Conservation (phyloP, 1,140 invertebrate genomes). For the Leptoteleia sp. region DNA sequence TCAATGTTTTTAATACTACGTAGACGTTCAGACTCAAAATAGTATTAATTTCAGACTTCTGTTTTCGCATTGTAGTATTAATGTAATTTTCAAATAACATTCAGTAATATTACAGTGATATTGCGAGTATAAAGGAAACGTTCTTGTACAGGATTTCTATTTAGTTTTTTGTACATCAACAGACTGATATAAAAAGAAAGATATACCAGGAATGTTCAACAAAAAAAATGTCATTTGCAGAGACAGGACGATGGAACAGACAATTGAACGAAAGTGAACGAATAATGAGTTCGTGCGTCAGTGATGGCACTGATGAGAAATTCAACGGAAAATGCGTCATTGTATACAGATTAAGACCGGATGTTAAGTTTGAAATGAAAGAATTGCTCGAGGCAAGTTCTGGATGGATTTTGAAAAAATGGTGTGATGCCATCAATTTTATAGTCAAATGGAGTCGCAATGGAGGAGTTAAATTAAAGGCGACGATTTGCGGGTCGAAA, state of each 20-base stretch:
- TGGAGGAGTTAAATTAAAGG: not conserved
- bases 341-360: constrained; percentile 80
- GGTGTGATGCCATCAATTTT: too few species aligned
- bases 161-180: too few species aligned
- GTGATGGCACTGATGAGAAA: constrained; percentile 78
- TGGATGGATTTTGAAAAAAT: not conserved
- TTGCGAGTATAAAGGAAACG: too few species aligned
- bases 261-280: constrained; percentile 70
- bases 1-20: too few species aligned
- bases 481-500: too few species aligned
- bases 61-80: too few species aligned
- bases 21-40: too few species aligned
- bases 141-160: too few species aligned
- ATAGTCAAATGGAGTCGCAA: not conserved
- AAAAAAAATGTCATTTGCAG: constrained; percentile 67
- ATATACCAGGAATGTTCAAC: too few species aligned
- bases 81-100: too few species aligned
- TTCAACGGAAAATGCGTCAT: constrained; percentile 82
- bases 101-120: too few species aligned
- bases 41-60: too few species aligned
- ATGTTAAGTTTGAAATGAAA: constrained; percentile 80
- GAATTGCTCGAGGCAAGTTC: constrained; percentile 80
- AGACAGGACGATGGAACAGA: constrained; percentile 81
- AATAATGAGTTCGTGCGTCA: constrained; percentile 80
- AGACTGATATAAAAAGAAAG: not conserved